phyloP scores from a whole-genome alignment of 2,113 vertebrate genomes.

The Donacobius atricapilla region DNA sequence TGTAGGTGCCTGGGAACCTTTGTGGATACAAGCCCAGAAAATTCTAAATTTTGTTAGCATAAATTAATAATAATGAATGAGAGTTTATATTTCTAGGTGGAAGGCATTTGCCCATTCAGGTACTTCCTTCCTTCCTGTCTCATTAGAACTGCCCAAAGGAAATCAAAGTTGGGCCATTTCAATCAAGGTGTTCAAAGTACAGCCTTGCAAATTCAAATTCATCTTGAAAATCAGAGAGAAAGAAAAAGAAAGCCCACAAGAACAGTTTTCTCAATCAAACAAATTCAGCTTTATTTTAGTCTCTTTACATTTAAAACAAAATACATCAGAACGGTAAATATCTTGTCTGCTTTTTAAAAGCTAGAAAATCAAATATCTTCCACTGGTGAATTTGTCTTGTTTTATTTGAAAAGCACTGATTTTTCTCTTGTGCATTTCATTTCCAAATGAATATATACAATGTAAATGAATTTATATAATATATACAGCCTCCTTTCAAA shows the following conservation, averaged over 20 bases:
- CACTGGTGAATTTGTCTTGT: slow-evolving; percentile 41
- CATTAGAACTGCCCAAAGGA: neutral
- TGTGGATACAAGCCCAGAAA: neutral
- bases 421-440: slow-evolving; percentile 42
- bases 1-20: neutral
- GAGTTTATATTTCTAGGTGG: neutral
- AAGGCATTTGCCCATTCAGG: neutral
- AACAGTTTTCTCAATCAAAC: slow-evolving; percentile 43
- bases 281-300: slow-evolving; percentile 20
- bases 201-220: neutral
- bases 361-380: slow-evolving; percentile 42
- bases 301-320: slow-evolving; percentile 6
- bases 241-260: neutral
- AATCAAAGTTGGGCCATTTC: accelerated
- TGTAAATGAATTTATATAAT: slow-evolving; percentile 54
- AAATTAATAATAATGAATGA: neutral
- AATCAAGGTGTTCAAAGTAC: neutral
- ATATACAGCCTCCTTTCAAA: slow-evolving; percentile 37
- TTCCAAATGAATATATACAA: slow-evolving; percentile 56
- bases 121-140: neutral
- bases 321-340: slow-evolving; percentile 17
- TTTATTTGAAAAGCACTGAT: slow-evolving; percentile 55
- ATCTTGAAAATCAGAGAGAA: neutral
- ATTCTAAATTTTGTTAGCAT: neutral
- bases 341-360: slow-evolving; percentile 25